Percentiles rank a stretch among this genome's conserved stretches.
Evolutionary conservation across 2,797 vertebrate species (phyloP).

Genomic region (Mus minutoides): DNA sequence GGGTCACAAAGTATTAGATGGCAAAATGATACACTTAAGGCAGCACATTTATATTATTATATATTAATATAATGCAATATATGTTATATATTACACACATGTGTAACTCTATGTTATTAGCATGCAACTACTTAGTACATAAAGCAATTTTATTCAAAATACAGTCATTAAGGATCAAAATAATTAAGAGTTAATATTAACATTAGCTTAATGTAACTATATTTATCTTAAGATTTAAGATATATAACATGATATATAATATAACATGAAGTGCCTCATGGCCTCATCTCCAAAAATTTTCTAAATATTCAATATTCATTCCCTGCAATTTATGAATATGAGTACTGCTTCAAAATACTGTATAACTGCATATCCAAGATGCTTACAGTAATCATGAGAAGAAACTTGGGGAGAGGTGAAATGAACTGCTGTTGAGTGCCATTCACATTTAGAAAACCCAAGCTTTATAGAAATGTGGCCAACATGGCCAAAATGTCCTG

Average conservation of each 20-base stretch:
- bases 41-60: conserved; percentile 19
- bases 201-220: not conserved
- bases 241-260: not conserved
- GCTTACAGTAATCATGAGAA: conserved; percentile 63
- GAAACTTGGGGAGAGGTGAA: conserved; percentile 69
- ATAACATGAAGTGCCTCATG: conserved; percentile 43
- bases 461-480: conserved; percentile 64
- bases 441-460: conserved; percentile 67
- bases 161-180: conserved; percentile 10
- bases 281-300: conserved; percentile 17
- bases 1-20: conserved; percentile 51
- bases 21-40: conserved; percentile 55
- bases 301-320: conserved; percentile 53
- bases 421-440: conserved; percentile 53
- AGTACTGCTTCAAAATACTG: conserved; percentile 53
- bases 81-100: not conserved
- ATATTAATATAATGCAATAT: not conserved
- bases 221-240: conserved; percentile 57
- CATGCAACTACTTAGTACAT: conserved; percentile 59
- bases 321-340: conserved; percentile 37
- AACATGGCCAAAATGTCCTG: not conserved
- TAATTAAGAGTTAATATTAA: conserved; percentile 33
- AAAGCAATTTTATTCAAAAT: conserved; percentile 39
- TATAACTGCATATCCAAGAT: conserved; percentile 32
- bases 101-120: conserved; percentile 21